Percentiles rank a stretch among this genome's conserved stretches.
phyloP scores from a whole-genome alignment of 2,888 invertebrate genomes.

The Drosophila meridiana region DNA sequence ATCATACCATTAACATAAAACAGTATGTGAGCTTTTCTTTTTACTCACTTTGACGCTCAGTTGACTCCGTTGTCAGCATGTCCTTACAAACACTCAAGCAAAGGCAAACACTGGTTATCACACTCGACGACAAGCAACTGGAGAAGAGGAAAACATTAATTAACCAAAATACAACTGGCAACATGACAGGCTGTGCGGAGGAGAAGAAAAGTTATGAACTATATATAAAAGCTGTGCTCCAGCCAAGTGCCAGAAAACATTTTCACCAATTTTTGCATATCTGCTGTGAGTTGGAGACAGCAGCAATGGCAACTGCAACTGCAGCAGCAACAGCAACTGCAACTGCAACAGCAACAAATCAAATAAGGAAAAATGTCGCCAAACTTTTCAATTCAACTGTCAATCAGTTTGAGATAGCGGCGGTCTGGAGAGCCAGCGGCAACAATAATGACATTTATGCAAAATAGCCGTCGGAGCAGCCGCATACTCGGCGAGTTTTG shows the following conservation, averaged over 20 bases:
- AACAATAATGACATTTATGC: conserved; percentile 81
- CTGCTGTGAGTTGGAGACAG: conserved; percentile 16
- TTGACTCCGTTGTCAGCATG: background rate
- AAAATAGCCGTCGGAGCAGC: conserved; percentile 62
- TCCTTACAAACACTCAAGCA: conserved; percentile 7
- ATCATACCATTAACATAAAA: background rate
- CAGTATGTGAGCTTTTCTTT: background rate
- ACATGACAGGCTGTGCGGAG: conserved; percentile 37
- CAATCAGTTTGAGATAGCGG: conserved; percentile 84
- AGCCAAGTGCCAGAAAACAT: conserved; percentile 59
- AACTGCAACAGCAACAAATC: conserved; percentile 69
- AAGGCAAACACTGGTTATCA: conserved; percentile 47
- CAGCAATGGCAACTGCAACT: conserved; percentile 15
- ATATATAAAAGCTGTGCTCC: conserved; percentile 43
- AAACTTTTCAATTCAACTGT: conserved; percentile 84
- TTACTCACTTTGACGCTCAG: background rate
- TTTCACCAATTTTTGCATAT: conserved; percentile 76
- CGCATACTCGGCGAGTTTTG: conserved; percentile 34
- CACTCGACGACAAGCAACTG: conserved; percentile 40
- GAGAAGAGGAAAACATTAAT: conserved; percentile 47
- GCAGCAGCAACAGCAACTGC: conserved; percentile 9
- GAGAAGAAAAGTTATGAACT: conserved; percentile 66
- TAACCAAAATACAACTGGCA: conserved; percentile 54
- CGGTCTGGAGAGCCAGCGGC: conserved; percentile 70
- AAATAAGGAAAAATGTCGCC: conserved; percentile 84